Evolutionary conservation across 37 sponge, comb jelly and placozoan species (phyloP), one percentile per base, ranked within the genome.

Genomic region (Beroe ovata): DNA sequence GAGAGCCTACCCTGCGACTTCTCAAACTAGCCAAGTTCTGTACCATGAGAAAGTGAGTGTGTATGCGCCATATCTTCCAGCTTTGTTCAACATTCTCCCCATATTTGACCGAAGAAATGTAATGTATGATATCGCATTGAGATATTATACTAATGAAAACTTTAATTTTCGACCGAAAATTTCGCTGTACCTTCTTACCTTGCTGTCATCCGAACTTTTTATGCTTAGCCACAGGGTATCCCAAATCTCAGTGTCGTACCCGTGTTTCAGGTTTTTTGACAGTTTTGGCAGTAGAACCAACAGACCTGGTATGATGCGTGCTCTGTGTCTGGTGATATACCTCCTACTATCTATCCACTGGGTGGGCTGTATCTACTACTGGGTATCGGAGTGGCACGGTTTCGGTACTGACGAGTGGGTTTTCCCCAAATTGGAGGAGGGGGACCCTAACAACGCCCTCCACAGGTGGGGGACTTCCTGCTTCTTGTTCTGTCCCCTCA

Each of bases 301-400:
- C 88, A 92, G 60, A 41, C 97, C 97, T 20, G 95, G 94, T 60
- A 60, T 94, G 19, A 91, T 96, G 89, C 60, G 97, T 1, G 69
- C 94, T 19, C 37, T 91, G 2, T 89, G 71, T 21, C 88, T 95
- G 58, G 89, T 96, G 19, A 89, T 94, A 40, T 93, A 88, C 90
- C 92, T 96, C 59, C 64, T 93, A 22, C 89, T 94, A 33, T 81
- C 92, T 88, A 95, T 97, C 64, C 97, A 97, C 72, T 93, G 94
- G 94, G 94, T 94, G 42, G 97, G 90, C 63, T 95, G 95, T 60
- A 89, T 95, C 91, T 95, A 93, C 91, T 97, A 91, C 90, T 90
- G 94, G 89, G 90, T 97, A 16, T 97, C 97, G 1, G 41, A 38
- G 36, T n/a, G 11, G 35, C 90, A 95, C 39, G 97, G 95, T 0